Conservation (phyloP, 2,888 invertebrate species). For the Polietes domitor region DNA sequence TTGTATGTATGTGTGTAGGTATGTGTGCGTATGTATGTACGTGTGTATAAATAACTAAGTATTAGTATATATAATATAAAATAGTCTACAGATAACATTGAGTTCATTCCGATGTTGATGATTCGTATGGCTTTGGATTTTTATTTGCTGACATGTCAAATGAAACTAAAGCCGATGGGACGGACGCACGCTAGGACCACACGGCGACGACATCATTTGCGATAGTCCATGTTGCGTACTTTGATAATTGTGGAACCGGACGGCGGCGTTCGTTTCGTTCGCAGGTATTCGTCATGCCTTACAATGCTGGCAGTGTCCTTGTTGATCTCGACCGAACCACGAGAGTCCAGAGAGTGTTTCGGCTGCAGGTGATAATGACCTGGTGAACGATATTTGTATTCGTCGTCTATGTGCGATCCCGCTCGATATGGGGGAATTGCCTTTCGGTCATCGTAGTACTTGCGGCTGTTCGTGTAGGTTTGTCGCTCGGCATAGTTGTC, state of each 20-base stretch:
- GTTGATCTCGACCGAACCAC: constrained; percentile 79
- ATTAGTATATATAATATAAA: constrained; percentile 12
- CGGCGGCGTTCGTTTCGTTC: constrained; percentile 75
- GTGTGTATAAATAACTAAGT: constrained; percentile 21
- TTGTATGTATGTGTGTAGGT: not conserved
- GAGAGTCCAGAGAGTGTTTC: constrained; percentile 78
- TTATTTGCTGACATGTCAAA: constrained; percentile 80
- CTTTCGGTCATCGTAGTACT: constrained; percentile 49
- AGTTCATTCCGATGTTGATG: constrained; percentile 23
- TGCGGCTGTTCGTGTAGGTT: constrained; percentile 48
- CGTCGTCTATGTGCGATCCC: constrained; percentile 67
- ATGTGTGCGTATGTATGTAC: not conserved
- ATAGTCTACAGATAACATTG: constrained; percentile 34
- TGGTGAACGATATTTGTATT: constrained; percentile 72
- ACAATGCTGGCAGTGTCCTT: constrained; percentile 81
- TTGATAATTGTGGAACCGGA: constrained; percentile 84
- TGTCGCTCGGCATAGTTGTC: constrained; percentile 57
- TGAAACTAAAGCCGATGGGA: constrained; percentile 78
- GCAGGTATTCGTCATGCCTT: constrained; percentile 86
- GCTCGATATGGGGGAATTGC: constrained; percentile 43
- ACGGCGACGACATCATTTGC: constrained; percentile 65
- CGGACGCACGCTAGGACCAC: not conserved
- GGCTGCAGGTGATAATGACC: constrained; percentile 73
- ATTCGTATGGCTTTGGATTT: constrained; percentile 76
- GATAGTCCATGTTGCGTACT: constrained; percentile 80